A percentile compares a stretch with the other conserved stretches of the same genome.
These are phyloP conservation scores for Epinephelus coioides DNA, from an alignment of 2,797 vertebrate genomes.

Conservation along the genomic window DNA sequence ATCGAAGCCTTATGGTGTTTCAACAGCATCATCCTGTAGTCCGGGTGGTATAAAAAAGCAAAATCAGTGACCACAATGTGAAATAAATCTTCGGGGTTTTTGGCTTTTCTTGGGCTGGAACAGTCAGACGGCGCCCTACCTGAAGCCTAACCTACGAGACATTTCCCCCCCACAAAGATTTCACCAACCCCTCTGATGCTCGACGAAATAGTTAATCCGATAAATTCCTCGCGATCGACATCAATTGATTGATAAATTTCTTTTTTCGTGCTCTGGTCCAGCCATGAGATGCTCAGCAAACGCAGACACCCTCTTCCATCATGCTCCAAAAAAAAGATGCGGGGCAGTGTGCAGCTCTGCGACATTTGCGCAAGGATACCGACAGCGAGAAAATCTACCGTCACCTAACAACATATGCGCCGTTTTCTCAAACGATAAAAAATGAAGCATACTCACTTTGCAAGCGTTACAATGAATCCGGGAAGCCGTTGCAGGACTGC, in stretches of 20 bases:
- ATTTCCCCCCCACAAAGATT: slow-evolving; percentile 40
- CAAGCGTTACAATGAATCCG: slow-evolving; percentile 89
- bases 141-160: slow-evolving; percentile 41
- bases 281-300: slow-evolving; percentile 47
- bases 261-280: slow-evolving; percentile 25
- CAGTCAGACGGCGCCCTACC: slow-evolving; percentile 60
- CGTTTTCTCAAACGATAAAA: slow-evolving; percentile 27
- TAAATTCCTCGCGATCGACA: slow-evolving; percentile 30
- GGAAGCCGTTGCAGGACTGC: slow-evolving; percentile 90
- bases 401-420: slow-evolving; percentile 39
- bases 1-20: slow-evolving; percentile 52
- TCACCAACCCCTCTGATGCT: slow-evolving; percentile 13
- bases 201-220: slow-evolving; percentile 42
- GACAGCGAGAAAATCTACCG: slow-evolving; percentile 49
- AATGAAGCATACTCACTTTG: slow-evolving; percentile 80
- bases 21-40: slow-evolving; percentile 47
- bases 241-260: slow-evolving; percentile 8
- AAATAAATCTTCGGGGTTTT: neutral
- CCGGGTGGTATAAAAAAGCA: slow-evolving; percentile 19
- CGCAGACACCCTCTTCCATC: slow-evolving; percentile 66
- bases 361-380: slow-evolving; percentile 84
- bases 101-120: neutral
- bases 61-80: neutral
- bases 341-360: slow-evolving; percentile 85
- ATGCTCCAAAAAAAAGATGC: slow-evolving; percentile 58